A percentile compares a stretch with the other conserved stretches of the same genome.
Evolutionary conservation across 2,797 vertebrate genomes (phyloP).

Genomic region (Rousettus madagascariensis): DNA sequence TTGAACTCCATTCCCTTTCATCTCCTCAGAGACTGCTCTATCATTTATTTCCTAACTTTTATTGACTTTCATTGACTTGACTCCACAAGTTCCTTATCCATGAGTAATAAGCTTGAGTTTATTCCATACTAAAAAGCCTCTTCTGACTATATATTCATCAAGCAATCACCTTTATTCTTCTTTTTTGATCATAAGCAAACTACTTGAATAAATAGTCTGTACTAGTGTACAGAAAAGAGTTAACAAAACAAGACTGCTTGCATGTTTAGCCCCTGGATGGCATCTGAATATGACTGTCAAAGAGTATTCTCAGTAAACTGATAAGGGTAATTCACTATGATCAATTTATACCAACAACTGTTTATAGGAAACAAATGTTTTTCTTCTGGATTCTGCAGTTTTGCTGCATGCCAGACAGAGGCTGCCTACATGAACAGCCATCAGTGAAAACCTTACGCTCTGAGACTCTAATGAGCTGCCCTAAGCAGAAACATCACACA

Average conservation of each 20-base stretch:
- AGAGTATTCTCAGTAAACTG: neutral
- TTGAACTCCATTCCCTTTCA: neutral
- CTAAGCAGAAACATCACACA: neutral
- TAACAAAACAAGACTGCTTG: neutral
- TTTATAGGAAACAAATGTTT: neutral
- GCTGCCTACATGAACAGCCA: neutral
- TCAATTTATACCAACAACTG: neutral
- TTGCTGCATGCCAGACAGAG: neutral
- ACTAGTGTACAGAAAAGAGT: neutral
- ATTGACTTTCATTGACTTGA: neutral
- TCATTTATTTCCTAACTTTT: neutral
- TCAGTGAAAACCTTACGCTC: neutral
- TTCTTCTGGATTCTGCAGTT: neutral
- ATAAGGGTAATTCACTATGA: neutral
- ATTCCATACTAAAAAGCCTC: neutral
- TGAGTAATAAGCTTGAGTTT: neutral
- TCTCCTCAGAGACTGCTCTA: neutral
- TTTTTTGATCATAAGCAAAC: neutral
- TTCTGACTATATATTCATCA: neutral
- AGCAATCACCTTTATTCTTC: neutral
- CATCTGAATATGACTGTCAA: neutral
- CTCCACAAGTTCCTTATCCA: neutral
- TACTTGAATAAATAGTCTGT: neutral
- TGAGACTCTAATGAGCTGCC: neutral
- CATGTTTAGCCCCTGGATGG: neutral